Percentiles rank a stretch among this genome's conserved stretches.
These are phyloP conservation scores for Puffinus mauretanicus DNA, from an alignment of 2,113 vertebrate species.

Conservation along the genomic window DNA sequence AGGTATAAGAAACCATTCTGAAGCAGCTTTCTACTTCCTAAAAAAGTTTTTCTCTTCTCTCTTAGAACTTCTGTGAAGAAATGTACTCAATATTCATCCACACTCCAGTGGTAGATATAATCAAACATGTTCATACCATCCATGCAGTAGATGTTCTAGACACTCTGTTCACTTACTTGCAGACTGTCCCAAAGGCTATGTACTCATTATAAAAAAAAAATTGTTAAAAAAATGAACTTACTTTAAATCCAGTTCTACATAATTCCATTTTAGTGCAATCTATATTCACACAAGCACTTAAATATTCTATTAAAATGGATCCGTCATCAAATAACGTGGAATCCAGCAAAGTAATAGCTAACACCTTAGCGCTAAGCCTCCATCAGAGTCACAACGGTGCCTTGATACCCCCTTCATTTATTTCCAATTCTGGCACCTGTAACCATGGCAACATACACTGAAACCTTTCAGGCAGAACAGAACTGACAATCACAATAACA, in stretches of 20 bases:
- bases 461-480: conserved; percentile 80
- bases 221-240: conserved; percentile 29
- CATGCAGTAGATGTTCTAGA: background rate
- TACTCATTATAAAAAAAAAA: background rate
- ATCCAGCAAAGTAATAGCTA: conserved; percentile 71
- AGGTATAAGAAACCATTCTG: background rate
- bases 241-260: conserved; percentile 54
- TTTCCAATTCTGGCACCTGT: conserved; percentile 75
- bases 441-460: conserved; percentile 78
- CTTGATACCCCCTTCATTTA: conserved; percentile 73
- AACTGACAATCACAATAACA: conserved; percentile 77
- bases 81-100: background rate
- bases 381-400: conserved; percentile 66
- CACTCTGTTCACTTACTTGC: background rate
- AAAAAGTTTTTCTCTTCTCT: background rate
- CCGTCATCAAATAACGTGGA: conserved; percentile 66
- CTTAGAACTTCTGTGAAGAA: background rate
- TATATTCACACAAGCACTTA: conserved; percentile 64
- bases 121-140: background rate
- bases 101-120: background rate
- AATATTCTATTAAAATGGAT: conserved; percentile 73
- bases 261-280: conserved; percentile 54
- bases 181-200: conserved; percentile 26
- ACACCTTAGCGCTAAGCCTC: conserved; percentile 68
- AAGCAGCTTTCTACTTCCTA: background rate